These are phyloP conservation scores for Typhlomys cinereus DNA, from an alignment of 2,113 vertebrate genomes.

Conservation along the genomic window DNA sequence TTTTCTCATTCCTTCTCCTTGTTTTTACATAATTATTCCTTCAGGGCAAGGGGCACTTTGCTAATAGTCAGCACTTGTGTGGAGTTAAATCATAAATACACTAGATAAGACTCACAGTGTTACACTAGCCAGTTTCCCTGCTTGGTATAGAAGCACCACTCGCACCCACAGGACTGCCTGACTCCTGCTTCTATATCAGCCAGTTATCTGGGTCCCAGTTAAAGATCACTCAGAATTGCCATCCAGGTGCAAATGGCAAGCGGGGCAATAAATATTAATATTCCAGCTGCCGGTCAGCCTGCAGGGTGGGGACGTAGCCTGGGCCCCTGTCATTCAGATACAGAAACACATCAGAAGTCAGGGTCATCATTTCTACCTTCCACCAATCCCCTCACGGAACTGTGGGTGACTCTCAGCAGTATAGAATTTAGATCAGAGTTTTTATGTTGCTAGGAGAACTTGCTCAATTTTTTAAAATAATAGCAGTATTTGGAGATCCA, in stretches of 20 bases:
- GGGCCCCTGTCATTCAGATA: neutral
- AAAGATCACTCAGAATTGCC: constrained; percentile 58
- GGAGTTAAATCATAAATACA: constrained; percentile 71
- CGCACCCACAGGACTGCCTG: constrained; percentile 34
- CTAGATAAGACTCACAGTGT: constrained; percentile 60
- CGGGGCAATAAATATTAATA: constrained; percentile 58
- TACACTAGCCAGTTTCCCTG: neutral
- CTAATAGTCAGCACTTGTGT: constrained; percentile 73
- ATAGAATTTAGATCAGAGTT: neutral
- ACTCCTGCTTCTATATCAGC: constrained; percentile 16
- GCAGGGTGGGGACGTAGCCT: neutral
- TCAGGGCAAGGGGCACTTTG: constrained; percentile 57
- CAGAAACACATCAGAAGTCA: neutral
- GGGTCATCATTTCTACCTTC: neutral
- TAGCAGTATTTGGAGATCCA: neutral
- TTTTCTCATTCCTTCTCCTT: constrained; percentile 62
- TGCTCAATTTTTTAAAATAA: neutral
- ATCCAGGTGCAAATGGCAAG: constrained; percentile 3
- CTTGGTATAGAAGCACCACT: neutral
- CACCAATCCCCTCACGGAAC: neutral
- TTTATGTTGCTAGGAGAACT: neutral
- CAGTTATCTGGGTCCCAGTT: constrained; percentile 55
- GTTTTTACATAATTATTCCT: constrained; percentile 78
- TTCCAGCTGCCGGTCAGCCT: neutral
- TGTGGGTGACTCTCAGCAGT: neutral